Conservation (phyloP, 2,888 invertebrate species). For the Venusia cambrica region DNA sequence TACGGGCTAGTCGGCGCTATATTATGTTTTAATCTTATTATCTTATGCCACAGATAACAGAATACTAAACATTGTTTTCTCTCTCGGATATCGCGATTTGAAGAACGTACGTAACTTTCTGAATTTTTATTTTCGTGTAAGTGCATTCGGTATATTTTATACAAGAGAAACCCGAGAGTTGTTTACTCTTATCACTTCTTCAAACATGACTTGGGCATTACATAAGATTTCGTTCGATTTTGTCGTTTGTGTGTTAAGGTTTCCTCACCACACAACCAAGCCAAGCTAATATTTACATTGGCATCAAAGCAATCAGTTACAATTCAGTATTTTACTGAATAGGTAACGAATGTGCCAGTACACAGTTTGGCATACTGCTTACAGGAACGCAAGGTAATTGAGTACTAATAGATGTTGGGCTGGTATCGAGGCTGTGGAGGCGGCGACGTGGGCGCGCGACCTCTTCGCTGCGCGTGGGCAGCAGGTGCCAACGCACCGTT, state of each 20-base stretch:
- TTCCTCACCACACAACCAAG: too few relatives aligned
- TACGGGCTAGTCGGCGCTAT: constrained; percentile 17
- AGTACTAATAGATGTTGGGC: constrained; percentile 22
- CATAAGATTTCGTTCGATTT: too few relatives aligned
- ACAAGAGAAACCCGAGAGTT: too few relatives aligned
- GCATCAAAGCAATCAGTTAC: constrained; percentile 15
- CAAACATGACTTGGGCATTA: too few relatives aligned
- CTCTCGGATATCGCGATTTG: constrained; percentile 16
- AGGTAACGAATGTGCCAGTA: constrained; percentile 30
- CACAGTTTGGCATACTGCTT: constrained; percentile 30
- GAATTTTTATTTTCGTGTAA: constrained; percentile 3
- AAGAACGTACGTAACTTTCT: constrained; percentile 12
- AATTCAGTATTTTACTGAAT: constrained; percentile 19
- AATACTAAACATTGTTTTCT: too few relatives aligned
- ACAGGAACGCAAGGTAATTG: constrained; percentile 18
- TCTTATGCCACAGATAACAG: too few relatives aligned
- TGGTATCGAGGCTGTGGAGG: constrained; percentile 34
- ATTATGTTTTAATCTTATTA: constrained; percentile 21
- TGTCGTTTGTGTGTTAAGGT: neutral
- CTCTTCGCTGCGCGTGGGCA: constrained; percentile 63
- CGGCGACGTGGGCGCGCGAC: constrained; percentile 60
- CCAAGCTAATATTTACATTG: constrained; percentile 10
- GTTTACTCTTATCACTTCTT: too few relatives aligned
- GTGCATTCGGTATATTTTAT: too few relatives aligned
- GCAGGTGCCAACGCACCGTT: constrained; percentile 76